A percentile compares a stretch with the other conserved stretches of the same genome.
Evolutionary conservation across 1,140 invertebrate species (phyloP).

Genomic region (Eubasilissa regina): DNA sequence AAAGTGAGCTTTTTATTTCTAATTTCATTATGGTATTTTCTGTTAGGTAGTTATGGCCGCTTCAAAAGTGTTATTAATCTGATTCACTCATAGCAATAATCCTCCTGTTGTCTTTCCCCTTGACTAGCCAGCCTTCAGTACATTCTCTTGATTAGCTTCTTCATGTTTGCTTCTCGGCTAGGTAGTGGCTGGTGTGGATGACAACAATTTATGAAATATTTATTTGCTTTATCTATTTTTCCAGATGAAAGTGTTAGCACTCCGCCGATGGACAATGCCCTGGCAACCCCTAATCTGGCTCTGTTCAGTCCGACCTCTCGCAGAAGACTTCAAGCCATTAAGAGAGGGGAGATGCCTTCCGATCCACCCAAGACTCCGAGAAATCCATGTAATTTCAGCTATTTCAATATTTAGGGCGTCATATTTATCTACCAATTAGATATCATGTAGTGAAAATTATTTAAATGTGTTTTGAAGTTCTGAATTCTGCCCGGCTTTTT

Average conservation of each 20-base stretch:
- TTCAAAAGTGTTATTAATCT: no score
- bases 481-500: neutral
- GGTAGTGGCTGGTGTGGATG: no score
- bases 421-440: neutral
- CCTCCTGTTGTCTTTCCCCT: no score
- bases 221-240: slow-evolving; percentile 16
- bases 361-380: slow-evolving; percentile 66
- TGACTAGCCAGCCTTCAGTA: no score
- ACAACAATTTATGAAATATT: no score
- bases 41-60: no score
- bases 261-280: slow-evolving; percentile 66
- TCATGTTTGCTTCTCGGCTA: no score
- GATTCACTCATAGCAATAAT: no score
- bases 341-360: slow-evolving; percentile 67
- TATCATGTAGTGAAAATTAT: no score
- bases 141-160: no score
- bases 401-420: no score
- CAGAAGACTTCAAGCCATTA: slow-evolving; percentile 65
- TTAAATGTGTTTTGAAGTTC: no score
- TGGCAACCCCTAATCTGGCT: slow-evolving; percentile 66
- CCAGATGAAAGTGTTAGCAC: slow-evolving; percentile 57
- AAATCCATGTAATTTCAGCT: slow-evolving; percentile 64
- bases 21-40: neutral
- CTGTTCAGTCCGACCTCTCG: slow-evolving; percentile 65
- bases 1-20: slow-evolving; percentile 17